phyloP scores from a whole-genome alignment of 2,113 vertebrate species.

The Miniopterus natalensis region DNA sequence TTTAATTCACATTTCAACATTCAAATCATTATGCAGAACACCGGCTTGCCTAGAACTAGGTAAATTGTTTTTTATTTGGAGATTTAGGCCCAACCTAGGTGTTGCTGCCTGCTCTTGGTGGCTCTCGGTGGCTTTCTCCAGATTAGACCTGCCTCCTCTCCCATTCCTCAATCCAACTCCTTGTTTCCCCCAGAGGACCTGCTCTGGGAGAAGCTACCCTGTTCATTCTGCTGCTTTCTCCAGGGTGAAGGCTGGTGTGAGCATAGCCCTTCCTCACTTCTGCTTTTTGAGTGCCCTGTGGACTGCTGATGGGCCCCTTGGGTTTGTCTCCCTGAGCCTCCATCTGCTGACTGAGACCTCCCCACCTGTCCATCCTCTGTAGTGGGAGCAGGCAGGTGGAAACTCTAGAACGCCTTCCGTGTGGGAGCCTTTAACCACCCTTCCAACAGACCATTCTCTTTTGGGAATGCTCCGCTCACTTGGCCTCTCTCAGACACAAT shows the following conservation, averaged over 20 bases:
- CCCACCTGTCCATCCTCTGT: not conserved
- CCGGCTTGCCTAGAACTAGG: conserved; percentile 39
- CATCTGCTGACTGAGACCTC: not conserved
- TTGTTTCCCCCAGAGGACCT: not conserved
- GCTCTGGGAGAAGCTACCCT: not conserved
- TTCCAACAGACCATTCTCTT: not conserved
- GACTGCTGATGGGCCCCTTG: not conserved
- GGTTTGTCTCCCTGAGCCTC: not conserved
- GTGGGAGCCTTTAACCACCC: not conserved
- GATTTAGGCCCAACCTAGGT: not conserved
- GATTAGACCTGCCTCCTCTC: not conserved
- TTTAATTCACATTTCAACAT: conserved; percentile 55
- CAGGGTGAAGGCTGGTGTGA: not conserved
- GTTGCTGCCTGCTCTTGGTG: not conserved
- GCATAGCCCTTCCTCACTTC: not conserved
- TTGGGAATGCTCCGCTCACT: not conserved
- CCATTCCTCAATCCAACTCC: not conserved
- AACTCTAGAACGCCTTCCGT: not conserved
- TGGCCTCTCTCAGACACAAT: conserved; percentile 16
- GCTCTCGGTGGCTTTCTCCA: not conserved
- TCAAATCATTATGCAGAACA: conserved; percentile 29
- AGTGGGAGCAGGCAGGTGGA: too few species aligned
- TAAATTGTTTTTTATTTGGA: conserved; percentile 56
- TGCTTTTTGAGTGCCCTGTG: not conserved
- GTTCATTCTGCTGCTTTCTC: not conserved